phyloP scores from a whole-genome alignment of 2,888 invertebrate genomes.

The Metacarcinus magister region DNA sequence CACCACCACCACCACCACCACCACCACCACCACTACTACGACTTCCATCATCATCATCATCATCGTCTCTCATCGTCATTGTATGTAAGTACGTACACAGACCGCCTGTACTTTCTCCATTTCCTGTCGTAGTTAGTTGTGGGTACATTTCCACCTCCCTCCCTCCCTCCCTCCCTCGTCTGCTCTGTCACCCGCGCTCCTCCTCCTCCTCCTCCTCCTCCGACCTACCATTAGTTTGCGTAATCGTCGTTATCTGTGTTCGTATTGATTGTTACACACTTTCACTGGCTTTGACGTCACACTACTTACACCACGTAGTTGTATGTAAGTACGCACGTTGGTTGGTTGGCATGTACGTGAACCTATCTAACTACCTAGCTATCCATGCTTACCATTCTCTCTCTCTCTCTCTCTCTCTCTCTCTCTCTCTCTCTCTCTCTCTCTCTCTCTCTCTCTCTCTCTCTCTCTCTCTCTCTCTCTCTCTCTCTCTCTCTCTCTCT shows the following conservation, averaged over 20 bases:
- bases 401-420: constrained; percentile 10
- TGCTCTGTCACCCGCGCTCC: not conserved
- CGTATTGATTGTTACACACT: not conserved
- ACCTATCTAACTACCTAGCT: not conserved
- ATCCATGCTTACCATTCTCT: not conserved
- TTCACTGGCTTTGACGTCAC: not conserved
- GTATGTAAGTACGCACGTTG: not conserved
- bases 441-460: not conserved
- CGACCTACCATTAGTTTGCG: not conserved
- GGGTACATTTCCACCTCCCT: not conserved
- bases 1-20: not conserved
- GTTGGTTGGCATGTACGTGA: not conserved
- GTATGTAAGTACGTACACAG: not conserved
- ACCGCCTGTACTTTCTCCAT: not conserved
- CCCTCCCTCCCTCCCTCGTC: not conserved
- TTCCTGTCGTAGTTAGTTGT: not conserved
- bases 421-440: too few species aligned
- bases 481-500: too few species aligned
- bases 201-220: not conserved
- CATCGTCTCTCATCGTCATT: not conserved
- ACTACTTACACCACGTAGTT: not conserved
- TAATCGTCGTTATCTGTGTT: constrained; percentile 8
- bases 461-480: not conserved
- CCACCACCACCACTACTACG: not conserved
- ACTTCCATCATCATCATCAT: not conserved